Base-by-base conservation (phyloP, 2,797 vertebrate species). In the Rhinatrema bivittatum region DNA sequence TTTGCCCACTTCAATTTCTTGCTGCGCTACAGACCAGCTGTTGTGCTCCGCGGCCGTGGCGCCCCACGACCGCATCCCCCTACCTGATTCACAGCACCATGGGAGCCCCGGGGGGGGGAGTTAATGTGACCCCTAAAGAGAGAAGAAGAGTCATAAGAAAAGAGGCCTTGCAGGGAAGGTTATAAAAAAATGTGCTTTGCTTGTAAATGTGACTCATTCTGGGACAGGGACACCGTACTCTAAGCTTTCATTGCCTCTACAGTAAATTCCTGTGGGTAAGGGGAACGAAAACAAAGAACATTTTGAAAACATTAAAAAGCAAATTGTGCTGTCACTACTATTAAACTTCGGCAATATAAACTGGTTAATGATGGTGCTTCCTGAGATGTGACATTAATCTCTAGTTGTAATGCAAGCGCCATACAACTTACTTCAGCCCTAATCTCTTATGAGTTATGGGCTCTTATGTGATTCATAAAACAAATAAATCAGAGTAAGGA, bases 391-490 rank as follows among this genome's bases (percentile, higher is more conserved):
- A 72, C 60, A 78, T 79, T 81, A 73, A 81, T 78, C 78, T 81
- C 71, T 21, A 35, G 46, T 44, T 72, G 60, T 70, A 75, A 82
- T 69, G 58, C 68, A 62, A 54, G 37, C 57, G 42, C 54, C 24
- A 27, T 60, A 53, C 62, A 68, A 67, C 55, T 65, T 48, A 42
- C 52, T 79, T 68, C 70, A 74, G 31, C 52, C 55, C 56, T 79
- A 81, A 78, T 78, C 65, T 74, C 71, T 58, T 42, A 17, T 74
- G 74, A 78, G 48, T 76, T 81, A 74, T 64, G 53, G 72, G 62
- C 68, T 76, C 69, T 73, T 78, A 70, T 68, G 53, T 65, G 70
- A 81, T 79, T 79, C 73, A 70, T 79, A 79, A 79, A 81, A 74
- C 59, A 78, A 79, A 80, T 78, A 80, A 78, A 78, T 79, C 74